Conservation (phyloP, 2,797 vertebrate species). For the Anisognathus igniventris region DNA sequence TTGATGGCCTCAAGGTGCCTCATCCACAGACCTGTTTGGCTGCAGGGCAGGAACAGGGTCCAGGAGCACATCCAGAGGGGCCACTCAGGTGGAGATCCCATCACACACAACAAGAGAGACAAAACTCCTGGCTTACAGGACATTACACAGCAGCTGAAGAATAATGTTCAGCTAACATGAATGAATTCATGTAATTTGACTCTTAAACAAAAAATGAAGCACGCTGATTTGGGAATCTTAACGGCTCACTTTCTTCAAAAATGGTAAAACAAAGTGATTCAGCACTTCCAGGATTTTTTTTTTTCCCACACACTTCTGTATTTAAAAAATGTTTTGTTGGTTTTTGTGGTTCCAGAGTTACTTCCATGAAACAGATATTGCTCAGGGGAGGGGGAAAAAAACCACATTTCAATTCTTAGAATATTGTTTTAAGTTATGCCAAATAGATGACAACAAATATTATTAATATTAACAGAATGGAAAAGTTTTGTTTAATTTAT, state of each 20-base stretch:
- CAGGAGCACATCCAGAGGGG: neutral
- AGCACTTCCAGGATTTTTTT: neutral
- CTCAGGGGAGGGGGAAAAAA: neutral
- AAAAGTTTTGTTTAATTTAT: neutral
- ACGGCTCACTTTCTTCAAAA: neutral
- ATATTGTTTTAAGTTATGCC: neutral
- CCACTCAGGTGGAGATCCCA: neutral
- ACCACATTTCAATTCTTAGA: neutral
- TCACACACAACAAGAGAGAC: neutral
- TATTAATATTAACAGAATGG: neutral
- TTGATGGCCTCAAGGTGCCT: neutral
- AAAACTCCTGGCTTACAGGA: neutral
- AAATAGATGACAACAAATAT: neutral
- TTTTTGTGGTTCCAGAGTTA: neutral
- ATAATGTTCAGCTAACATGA: accelerated
- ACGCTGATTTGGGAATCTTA: neutral
- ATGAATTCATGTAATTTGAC: neutral
- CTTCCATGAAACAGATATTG: neutral
- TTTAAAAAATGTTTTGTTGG: neutral
- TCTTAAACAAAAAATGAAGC: neutral
- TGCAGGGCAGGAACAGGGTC: neutral
- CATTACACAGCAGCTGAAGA: neutral
- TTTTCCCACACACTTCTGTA: accelerated
- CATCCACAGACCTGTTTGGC: accelerated
- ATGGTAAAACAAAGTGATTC: neutral